These are phyloP conservation scores for Poeciliopsis infans DNA, from an alignment of 2,797 vertebrate species.

Conservation along the genomic window DNA sequence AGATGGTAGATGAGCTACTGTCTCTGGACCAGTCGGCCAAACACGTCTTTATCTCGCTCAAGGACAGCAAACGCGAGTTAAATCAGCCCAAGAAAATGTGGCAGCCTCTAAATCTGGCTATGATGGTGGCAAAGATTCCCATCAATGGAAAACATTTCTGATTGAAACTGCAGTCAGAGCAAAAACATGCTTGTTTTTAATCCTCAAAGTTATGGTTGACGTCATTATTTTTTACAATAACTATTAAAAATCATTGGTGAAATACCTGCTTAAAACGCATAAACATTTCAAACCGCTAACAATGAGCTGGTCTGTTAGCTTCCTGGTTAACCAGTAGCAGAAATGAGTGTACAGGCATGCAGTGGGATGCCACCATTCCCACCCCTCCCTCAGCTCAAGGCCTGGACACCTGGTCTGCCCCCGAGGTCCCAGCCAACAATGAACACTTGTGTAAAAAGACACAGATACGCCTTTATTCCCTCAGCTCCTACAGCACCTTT, in stretches of 20 bases:
- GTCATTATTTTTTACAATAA: conserved; percentile 11
- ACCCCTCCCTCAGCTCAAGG: conserved; percentile 55
- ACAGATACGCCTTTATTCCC: conserved; percentile 72
- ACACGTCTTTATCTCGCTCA: conserved; percentile 57
- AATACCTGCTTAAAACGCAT: conserved; percentile 1
- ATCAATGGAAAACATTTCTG: conserved; percentile 67
- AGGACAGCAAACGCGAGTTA: conserved; percentile 59
- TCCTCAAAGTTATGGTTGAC: conserved; percentile 20
- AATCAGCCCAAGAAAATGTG: conserved; percentile 35
- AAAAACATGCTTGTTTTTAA: conserved; percentile 39
- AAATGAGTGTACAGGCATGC: conserved; percentile 50
- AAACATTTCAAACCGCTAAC: conserved; percentile 34
- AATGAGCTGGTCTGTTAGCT: conserved; percentile 54
- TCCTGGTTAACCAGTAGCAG: conserved; percentile 72
- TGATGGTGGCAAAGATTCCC: conserved; percentile 48
- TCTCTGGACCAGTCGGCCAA: conserved; percentile 47
- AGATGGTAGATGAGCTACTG: conserved; percentile 22
- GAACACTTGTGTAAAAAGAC: conserved; percentile 70
- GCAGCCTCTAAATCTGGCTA: conserved; percentile 50
- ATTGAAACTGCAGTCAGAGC: conserved; percentile 69
- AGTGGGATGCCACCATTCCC: conserved; percentile 28
- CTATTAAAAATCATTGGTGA: conserved; percentile 11
- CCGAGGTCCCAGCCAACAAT: conserved; percentile 75
- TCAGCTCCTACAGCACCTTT: conserved; percentile 43
- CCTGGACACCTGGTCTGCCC: conserved; percentile 77